phyloP scores from a whole-genome alignment of 2,888 invertebrate species.

The Tanypteryx hageni region DNA sequence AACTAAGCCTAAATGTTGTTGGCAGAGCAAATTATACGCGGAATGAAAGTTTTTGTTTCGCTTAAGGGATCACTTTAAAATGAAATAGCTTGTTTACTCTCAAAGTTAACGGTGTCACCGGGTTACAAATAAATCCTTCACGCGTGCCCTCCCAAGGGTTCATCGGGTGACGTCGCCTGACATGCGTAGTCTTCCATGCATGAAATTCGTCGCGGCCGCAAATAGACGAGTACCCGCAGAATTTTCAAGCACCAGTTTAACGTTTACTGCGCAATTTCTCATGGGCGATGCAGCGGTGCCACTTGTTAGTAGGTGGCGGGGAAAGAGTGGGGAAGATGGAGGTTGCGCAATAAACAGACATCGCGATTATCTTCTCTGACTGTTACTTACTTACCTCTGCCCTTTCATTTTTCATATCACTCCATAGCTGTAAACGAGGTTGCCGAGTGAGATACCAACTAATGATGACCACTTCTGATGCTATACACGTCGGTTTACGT shows the following conservation, averaged over 20 bases:
- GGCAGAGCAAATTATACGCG: no score
- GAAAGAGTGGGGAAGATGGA: background rate
- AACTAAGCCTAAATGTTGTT: no score
- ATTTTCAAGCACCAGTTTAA: background rate
- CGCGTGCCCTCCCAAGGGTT: background rate
- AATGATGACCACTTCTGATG: background rate
- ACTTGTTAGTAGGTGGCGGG: background rate
- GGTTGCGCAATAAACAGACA: slow-evolving; percentile 11
- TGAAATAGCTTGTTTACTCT: no score
- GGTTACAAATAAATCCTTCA: background rate
- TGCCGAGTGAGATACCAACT: background rate
- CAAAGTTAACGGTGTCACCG: background rate
- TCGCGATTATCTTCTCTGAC: slow-evolving; percentile 39
- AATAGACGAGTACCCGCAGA: slow-evolving; percentile 8
- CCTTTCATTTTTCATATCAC: slow-evolving; percentile 46
- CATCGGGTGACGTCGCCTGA: background rate
- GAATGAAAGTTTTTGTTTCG: no score
- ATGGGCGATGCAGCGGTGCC: background rate
- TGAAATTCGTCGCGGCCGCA: slow-evolving; percentile 14
- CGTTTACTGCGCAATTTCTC: slow-evolving; percentile 54
- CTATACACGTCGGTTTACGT: no score
- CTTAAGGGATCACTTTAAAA: no score
- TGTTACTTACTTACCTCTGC: slow-evolving; percentile 14
- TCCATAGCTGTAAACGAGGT: background rate
- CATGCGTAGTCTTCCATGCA: background rate